A percentile compares a stretch with the other conserved stretches of the same genome.
These are phyloP conservation scores for Monopis laevigella DNA, from an alignment of 2,888 invertebrate genomes.

Conservation along the genomic window DNA sequence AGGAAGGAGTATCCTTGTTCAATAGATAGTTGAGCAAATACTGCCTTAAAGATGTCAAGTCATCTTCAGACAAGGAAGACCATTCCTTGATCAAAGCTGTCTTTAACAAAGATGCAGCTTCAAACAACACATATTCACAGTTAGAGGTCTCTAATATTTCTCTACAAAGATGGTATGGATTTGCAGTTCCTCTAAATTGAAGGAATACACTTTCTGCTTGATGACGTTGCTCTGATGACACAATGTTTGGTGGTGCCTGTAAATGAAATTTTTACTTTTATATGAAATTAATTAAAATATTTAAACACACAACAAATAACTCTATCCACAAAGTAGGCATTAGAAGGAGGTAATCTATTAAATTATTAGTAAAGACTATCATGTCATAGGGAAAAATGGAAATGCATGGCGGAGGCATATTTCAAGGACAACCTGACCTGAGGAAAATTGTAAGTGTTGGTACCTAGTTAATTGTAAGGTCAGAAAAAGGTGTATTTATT, in stretches of 20 bases:
- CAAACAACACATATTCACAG: conserved; percentile 86
- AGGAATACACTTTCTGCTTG: conserved; percentile 85
- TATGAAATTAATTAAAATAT: too few relatives aligned
- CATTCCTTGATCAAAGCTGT: conserved; percentile 87
- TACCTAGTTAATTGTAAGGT: too few relatives aligned
- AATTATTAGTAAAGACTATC: too few relatives aligned
- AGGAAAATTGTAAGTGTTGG: too few relatives aligned
- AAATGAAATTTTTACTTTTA: too few relatives aligned
- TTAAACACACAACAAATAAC: too few relatives aligned
- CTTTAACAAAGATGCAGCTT: conserved; percentile 85
- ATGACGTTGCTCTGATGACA: conserved; percentile 80
- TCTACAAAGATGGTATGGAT: conserved; percentile 82
- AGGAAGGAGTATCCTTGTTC: conserved; percentile 74
- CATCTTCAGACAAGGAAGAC: conserved; percentile 73
- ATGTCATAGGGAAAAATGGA: too few relatives aligned
- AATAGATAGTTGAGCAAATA: conserved; percentile 83
- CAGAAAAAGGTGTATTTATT: too few relatives aligned
- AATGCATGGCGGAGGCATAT: too few relatives aligned
- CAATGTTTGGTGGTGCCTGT: conserved; percentile 82
- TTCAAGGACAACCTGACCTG: too few relatives aligned
- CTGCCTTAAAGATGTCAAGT: conserved; percentile 76
- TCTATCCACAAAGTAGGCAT: too few relatives aligned
- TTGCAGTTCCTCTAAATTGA: conserved; percentile 82
- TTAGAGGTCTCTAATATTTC: conserved; percentile 78
- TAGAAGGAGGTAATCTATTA: too few relatives aligned